Conservation (phyloP, 2,888 invertebrate genomes). For the Hydriomena furcata region DNA sequence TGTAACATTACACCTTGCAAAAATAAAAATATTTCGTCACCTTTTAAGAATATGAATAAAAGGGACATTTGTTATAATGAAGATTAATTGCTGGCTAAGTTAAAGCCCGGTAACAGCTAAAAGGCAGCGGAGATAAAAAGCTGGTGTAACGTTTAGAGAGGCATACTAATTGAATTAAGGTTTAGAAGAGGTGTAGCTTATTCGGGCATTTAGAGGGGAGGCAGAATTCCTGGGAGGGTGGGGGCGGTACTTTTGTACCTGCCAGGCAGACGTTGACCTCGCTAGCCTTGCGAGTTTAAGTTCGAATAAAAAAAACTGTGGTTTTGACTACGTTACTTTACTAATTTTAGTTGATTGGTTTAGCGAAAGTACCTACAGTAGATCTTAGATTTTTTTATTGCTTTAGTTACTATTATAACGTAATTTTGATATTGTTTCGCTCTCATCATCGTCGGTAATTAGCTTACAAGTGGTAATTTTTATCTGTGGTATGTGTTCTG, state of each 20-base stretch:
- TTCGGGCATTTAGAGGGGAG: slow-evolving; percentile 57
- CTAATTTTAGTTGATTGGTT: slow-evolving; percentile 1
- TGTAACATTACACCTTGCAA: background rate
- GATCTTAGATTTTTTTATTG: no score
- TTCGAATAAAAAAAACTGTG: slow-evolving; percentile 40
- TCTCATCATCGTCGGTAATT: no score
- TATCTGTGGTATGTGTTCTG: no score
- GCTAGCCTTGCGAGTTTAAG: slow-evolving; percentile 60
- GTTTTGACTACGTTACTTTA: background rate
- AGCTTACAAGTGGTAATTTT: no score
- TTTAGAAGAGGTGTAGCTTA: slow-evolving; percentile 53
- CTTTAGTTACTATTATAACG: no score
- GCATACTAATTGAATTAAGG: slow-evolving; percentile 39
- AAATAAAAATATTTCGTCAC: slow-evolving; percentile 3
- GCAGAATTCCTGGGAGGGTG: slow-evolving; percentile 48
- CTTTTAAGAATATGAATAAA: slow-evolving; percentile 6
- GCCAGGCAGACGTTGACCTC: slow-evolving; percentile 80
- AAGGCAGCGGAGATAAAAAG: slow-evolving; percentile 24
- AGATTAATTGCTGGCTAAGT: slow-evolving; percentile 12
- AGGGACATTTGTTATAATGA: slow-evolving; percentile 6
- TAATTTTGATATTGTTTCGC: no score
- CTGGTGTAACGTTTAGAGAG: slow-evolving; percentile 30
- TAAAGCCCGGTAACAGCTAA: slow-evolving; percentile 10
- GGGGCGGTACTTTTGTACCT: slow-evolving; percentile 52
- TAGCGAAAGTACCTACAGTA: background rate